Evolutionary conservation across 2,113 vertebrate species (phyloP).

Genomic region (Clarias gariepinus): DNA sequence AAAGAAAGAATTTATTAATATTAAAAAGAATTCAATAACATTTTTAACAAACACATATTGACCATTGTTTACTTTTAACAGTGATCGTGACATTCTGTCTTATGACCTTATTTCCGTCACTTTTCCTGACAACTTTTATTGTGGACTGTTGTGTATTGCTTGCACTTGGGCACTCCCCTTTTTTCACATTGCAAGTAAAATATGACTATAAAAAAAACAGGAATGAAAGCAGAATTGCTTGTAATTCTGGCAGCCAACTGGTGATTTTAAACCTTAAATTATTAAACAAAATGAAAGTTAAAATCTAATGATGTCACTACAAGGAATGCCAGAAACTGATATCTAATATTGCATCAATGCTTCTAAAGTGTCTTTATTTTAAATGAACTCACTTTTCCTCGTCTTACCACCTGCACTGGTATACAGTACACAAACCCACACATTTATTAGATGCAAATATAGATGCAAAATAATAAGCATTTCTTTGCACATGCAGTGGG

Average conservation of each 20-base stretch:
- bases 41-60: background rate
- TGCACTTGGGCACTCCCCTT: background rate
- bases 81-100: background rate
- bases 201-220: background rate
- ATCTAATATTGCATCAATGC: too few relatives aligned
- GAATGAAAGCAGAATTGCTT: too few relatives aligned
- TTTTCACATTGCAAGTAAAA: background rate
- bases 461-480: background rate
- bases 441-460: background rate
- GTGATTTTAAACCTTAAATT: too few relatives aligned
- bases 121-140: background rate
- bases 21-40: background rate
- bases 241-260: too few relatives aligned
- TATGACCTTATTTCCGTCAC: background rate
- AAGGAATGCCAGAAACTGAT: too few relatives aligned
- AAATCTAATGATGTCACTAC: too few relatives aligned
- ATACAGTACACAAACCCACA: background rate
- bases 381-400: too few relatives aligned
- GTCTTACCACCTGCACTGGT: too few relatives aligned
- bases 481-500: background rate
- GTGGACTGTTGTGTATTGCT: background rate
- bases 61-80: background rate
- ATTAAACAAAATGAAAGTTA: too few relatives aligned
- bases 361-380: too few relatives aligned
- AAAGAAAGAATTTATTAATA: background rate